These are phyloP conservation scores for Toxonevra muliebris DNA, from an alignment of 2,888 invertebrate species.

Conservation along the genomic window DNA sequence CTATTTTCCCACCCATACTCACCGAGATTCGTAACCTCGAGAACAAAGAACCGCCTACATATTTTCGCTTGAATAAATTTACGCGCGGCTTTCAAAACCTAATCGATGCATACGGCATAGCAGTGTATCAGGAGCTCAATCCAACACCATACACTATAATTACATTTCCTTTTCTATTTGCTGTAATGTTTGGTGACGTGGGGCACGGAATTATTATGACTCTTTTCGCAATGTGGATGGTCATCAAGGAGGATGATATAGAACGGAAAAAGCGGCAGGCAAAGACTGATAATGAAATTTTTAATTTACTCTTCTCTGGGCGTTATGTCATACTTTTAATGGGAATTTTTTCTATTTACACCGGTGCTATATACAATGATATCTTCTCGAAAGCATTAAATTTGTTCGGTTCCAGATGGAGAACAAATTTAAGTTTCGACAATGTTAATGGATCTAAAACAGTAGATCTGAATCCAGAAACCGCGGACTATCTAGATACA, in stretches of 20 bases:
- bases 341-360: conserved; percentile 97
- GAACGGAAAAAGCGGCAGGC: conserved; percentile 62
- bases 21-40: conserved; percentile 68
- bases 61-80: conserved; percentile 89
- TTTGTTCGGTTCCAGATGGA: conserved; percentile 91
- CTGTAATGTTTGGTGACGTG: conserved; percentile 95
- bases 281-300: conserved; percentile 82
- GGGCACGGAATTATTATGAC: conserved; percentile 90
- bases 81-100: conserved; percentile 83
- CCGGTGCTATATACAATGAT: conserved; percentile 97
- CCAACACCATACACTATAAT: conserved; percentile 89
- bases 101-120: conserved; percentile 94
- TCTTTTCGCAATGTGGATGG: conserved; percentile 82
- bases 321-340: conserved; percentile 96
- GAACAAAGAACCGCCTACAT: conserved; percentile 82
- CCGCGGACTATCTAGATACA: conserved; percentile 53
- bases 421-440: conserved; percentile 67
- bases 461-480: conserved; percentile 72
- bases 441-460: conserved; percentile 63
- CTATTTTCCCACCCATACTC: conserved; percentile 79
- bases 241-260: conserved; percentile 79
- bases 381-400: conserved; percentile 92
- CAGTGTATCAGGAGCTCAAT: conserved; percentile 90
- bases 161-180: conserved; percentile 94
- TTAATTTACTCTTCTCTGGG: conserved; percentile 95